These are phyloP conservation scores for Ophioderma brevispina DNA, from an alignment of 35 echinoderm and acorn worm species.

Conservation along the genomic window DNA sequence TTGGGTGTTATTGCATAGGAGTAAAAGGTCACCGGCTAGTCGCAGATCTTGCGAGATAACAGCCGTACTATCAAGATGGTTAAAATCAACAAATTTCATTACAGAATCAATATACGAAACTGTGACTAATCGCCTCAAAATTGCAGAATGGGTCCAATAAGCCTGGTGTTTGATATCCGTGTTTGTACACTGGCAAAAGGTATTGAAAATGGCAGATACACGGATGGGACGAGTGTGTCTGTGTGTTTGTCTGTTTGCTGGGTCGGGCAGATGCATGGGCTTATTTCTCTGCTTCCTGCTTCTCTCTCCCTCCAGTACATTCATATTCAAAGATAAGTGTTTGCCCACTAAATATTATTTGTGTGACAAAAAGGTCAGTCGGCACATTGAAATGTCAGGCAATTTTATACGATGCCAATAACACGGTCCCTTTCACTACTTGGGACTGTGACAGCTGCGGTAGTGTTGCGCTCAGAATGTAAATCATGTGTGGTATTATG, in stretches of 20 bases:
- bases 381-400: too few species aligned
- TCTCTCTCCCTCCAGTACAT: too few species aligned
- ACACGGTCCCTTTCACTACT: too few species aligned
- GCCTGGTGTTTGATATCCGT: not conserved
- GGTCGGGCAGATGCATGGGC: not conserved
- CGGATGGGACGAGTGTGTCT: not conserved
- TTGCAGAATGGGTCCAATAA: not conserved
- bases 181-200: not conserved
- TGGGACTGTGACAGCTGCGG: not conserved
- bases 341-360: too few species aligned
- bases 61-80: not conserved
- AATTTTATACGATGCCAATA: too few species aligned
- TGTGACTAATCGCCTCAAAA: conserved; percentile 3
- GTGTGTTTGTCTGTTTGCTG: not conserved
- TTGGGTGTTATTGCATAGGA: not conserved
- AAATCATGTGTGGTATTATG: conserved; percentile 6
- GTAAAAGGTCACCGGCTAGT: not conserved
- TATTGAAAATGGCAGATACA: not conserved
- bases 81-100: not conserved
- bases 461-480: not conserved
- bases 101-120: not conserved
- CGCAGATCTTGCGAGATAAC: not conserved
- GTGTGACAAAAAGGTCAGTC: too few species aligned
- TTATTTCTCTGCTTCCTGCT: too few species aligned
- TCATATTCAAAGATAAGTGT: too few species aligned